phyloP scores from a whole-genome alignment of 2,797 vertebrate genomes.

The Neoniphon sammara region DNA sequence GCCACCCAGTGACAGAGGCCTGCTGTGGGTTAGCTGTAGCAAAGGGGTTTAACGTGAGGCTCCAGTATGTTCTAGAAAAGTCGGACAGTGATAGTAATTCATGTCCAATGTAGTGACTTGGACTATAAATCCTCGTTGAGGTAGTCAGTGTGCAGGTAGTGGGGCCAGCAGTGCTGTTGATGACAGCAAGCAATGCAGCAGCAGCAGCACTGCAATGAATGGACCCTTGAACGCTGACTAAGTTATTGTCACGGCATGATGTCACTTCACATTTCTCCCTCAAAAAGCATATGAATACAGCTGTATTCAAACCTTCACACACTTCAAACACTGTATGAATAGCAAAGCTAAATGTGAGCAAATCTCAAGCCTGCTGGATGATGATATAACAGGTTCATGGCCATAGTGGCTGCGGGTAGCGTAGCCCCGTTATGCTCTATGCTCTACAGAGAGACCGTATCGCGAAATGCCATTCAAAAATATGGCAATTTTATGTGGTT shows the following conservation, averaged over 20 bases:
- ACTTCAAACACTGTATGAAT: not conserved
- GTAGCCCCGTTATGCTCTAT: too few species aligned
- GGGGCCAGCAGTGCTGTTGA: not conserved
- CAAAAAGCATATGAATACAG: not conserved
- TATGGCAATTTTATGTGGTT: too few species aligned
- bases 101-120: not conserved
- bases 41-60: conserved; percentile 24
- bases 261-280: not conserved
- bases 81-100: not conserved
- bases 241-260: not conserved
- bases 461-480: too few species aligned
- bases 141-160: too few species aligned
- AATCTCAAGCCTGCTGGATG: not conserved
- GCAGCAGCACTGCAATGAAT: not conserved
- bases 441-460: too few species aligned
- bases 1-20: conserved; percentile 31
- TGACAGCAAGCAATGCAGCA: conserved; percentile 6
- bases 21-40: conserved; percentile 23
- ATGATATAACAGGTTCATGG: conserved; percentile 49
- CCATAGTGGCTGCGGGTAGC: conserved; percentile 16
- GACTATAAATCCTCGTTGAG: not conserved
- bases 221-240: not conserved
- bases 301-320: not conserved
- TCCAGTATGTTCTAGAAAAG: conserved; percentile 46
- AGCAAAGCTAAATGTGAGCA: not conserved